These are phyloP conservation scores for Sycophaga agraensis DNA, from an alignment of 1,140 invertebrate species.

Conservation along the genomic window DNA sequence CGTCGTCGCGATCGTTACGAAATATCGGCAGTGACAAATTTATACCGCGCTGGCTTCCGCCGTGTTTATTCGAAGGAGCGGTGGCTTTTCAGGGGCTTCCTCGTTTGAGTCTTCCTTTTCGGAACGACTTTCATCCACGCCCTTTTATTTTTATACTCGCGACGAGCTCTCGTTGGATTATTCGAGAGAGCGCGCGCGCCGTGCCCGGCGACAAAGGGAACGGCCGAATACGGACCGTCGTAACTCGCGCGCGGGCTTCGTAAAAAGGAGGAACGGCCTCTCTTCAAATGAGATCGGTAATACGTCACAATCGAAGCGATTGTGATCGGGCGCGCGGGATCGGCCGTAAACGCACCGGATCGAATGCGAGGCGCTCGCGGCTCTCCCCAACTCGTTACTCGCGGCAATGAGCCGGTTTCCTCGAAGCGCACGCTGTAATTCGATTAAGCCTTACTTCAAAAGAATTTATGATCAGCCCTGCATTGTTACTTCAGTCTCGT, in stretches of 20 bases:
- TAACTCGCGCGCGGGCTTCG: too few species aligned
- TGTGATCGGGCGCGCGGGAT: conserved; percentile 7
- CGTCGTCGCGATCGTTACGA: background rate
- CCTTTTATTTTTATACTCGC: too few species aligned
- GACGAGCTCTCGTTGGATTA: too few species aligned
- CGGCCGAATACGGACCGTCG: too few species aligned
- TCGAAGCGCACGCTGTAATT: conserved; percentile 14
- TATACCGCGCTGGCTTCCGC: too few species aligned
- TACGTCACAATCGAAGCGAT: conserved; percentile 22
- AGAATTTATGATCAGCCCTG: conserved; percentile 13
- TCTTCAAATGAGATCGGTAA: background rate
- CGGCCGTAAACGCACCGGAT: conserved; percentile 1
- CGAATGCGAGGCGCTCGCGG: background rate
- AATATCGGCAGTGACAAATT: too few species aligned
- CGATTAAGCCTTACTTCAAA: conserved; percentile 18
- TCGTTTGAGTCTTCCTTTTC: too few species aligned
- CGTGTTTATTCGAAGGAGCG: too few species aligned
- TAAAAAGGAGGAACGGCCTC: background rate
- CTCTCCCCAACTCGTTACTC: conserved; percentile 17
- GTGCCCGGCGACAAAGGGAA: too few species aligned
- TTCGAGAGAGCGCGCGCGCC: too few species aligned
- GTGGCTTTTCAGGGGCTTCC: too few species aligned
- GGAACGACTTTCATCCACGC: too few species aligned
- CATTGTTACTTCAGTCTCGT: background rate
- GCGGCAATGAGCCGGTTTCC: conserved; percentile 20